These are phyloP conservation scores for Dreissena polymorpha DNA, from an alignment of 1,140 invertebrate species.

Conservation along the genomic window DNA sequence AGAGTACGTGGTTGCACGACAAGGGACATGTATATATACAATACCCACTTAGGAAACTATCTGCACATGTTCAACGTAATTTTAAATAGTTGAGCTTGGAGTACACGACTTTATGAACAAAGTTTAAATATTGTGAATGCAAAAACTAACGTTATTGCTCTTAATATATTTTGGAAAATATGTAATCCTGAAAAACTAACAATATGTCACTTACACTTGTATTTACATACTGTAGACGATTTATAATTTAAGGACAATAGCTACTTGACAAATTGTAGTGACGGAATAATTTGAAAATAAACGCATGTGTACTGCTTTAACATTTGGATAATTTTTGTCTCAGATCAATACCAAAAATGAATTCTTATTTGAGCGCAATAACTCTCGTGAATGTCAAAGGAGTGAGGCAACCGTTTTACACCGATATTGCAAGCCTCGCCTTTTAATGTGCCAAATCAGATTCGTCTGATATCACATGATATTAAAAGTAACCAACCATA, in stretches of 20 bases:
- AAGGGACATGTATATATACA: neutral
- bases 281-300: too few species aligned
- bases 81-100: neutral
- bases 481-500: neutral
- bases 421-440: neutral
- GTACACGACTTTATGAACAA: neutral
- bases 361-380: neutral
- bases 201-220: too few species aligned
- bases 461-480: neutral
- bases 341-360: too few species aligned
- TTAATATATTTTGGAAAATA: too few species aligned
- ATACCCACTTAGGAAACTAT: neutral
- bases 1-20: neutral
- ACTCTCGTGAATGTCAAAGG: neutral
- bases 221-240: too few species aligned
- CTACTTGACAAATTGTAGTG: too few species aligned
- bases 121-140: neutral
- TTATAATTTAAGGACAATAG: too few species aligned
- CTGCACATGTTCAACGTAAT: neutral
- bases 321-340: too few species aligned
- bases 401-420: too few species aligned
- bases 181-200: too few species aligned
- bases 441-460: neutral
- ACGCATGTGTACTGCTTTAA: too few species aligned
- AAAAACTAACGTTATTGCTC: too few species aligned